phyloP scores from a whole-genome alignment of 1,140 invertebrate genomes.

The Hermetia illucens region DNA sequence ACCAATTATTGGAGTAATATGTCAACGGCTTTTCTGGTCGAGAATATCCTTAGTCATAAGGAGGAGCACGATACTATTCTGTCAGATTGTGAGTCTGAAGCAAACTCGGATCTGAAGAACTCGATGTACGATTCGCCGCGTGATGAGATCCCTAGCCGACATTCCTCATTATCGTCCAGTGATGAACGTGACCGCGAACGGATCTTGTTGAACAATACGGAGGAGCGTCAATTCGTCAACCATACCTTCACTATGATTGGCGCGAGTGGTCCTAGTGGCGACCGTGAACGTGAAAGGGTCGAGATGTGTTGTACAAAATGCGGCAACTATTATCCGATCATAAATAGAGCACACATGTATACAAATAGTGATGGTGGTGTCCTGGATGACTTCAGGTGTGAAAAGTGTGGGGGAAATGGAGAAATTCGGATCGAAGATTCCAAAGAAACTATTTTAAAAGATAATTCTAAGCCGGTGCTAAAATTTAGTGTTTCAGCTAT shows the following conservation, averaged over 20 bases:
- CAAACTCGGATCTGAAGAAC: slow-evolving; percentile 7
- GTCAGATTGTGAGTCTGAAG: slow-evolving; percentile 11
- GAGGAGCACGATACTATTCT: slow-evolving; percentile 14
- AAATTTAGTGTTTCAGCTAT: slow-evolving; percentile 90
- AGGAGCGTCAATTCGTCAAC: no score
- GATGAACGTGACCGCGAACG: slow-evolving; percentile 8
- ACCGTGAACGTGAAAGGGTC: slow-evolving; percentile 7
- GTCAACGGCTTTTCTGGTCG: slow-evolving; percentile 26
- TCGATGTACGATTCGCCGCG: slow-evolving; percentile 10
- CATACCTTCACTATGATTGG: no score
- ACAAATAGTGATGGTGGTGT: slow-evolving; percentile 11
- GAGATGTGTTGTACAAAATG: slow-evolving; percentile 14
- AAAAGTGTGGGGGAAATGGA: slow-evolving; percentile 20
- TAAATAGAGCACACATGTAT: slow-evolving; percentile 7
- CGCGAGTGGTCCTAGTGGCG: no score
- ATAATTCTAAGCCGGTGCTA: slow-evolving; percentile 54
- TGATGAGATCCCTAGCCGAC: slow-evolving; percentile 21
- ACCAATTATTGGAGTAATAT: slow-evolving; percentile 7
- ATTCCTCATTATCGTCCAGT: slow-evolving; percentile 7
- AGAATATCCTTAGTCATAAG: slow-evolving; percentile 25
- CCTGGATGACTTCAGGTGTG: slow-evolving; percentile 25
- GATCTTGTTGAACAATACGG: no score
- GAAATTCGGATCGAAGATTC: slow-evolving; percentile 18
- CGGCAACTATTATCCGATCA: slow-evolving; percentile 9
- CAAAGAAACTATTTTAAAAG: slow-evolving; percentile 24